Evolutionary conservation across 2,888 invertebrate genomes (phyloP), one percentile per base, ranked within the genome.

Genomic region (Suillia variegata): DNA sequence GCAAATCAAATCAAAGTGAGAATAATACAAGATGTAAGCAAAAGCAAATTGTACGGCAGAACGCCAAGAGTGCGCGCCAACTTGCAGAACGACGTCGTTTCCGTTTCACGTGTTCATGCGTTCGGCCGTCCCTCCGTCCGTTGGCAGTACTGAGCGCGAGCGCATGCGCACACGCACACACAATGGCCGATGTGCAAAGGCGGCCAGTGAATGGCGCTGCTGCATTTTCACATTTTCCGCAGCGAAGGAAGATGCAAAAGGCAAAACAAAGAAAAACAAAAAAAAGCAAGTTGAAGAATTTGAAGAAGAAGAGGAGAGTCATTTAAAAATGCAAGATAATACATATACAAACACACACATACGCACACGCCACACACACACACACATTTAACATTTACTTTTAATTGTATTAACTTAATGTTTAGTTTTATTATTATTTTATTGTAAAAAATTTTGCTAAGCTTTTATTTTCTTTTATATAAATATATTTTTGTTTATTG

Each of bases 331-430:
- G 22, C 49, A 48, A 10, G 3, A 8, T 2, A 42, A 10, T 18
- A 42, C 54, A 65, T 55, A 65, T 60, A 53, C 55, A 65, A 54
- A 59, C 57, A 64, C 52, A 57, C 38, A 50, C 54, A 56, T 45
- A 38, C 33, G 50, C 33, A 53, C 51, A 61, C 54, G 52, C 48
- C 48, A 58, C 50, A 64, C 38, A 65, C 50, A 64, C 45, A 64
- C 45, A 55, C 56, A 58, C 62, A 59, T 62, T 58, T 54, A 18
- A 59, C 38, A 38, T 38, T 18, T 45, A 20, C 45, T 18, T 45
- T 20, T 18, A 45, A 20, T 45, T 45, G 45, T 45, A 45, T 45
- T 45, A 45, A 17, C 18, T 45, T 45, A 18, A 20, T 45, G 45
- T 45, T 45, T 45, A 45, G 45, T 45, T 45, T 45, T 20, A 45